Conservation (phyloP, 1,140 invertebrate genomes). For the Phortica variegata region DNA sequence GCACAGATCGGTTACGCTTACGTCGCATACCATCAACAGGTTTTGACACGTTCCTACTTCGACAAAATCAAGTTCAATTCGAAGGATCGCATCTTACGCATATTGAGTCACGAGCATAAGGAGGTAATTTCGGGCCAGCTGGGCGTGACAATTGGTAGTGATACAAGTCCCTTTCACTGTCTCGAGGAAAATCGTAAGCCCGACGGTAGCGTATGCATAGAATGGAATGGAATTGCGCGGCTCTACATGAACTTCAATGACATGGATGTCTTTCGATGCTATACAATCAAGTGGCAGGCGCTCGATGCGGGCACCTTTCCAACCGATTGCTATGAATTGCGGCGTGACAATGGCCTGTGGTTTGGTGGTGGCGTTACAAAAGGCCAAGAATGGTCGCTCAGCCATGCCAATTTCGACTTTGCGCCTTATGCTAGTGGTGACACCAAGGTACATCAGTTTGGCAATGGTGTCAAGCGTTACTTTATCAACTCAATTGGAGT, state of each 20-base stretch:
- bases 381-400: constrained; percentile 77
- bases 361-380: constrained; percentile 79
- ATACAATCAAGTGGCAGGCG: constrained; percentile 80
- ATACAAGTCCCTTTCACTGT: constrained; percentile 70
- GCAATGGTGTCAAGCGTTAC: constrained; percentile 77
- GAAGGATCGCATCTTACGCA: constrained; percentile 71
- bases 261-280: constrained; percentile 68
- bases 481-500: constrained; percentile 84
- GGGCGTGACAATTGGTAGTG: constrained; percentile 61
- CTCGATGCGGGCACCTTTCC: constrained; percentile 65
- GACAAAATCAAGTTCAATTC: constrained; percentile 81
- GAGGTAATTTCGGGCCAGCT: constrained; percentile 73
- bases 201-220: constrained; percentile 70
- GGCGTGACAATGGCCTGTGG: constrained; percentile 68
- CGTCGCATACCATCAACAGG: constrained; percentile 78
- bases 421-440: constrained; percentile 82
- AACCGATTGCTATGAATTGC: constrained; percentile 81
- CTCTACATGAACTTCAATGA: constrained; percentile 68
- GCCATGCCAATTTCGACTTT: constrained; percentile 69
- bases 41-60: constrained; percentile 78
- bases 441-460: constrained; percentile 74
- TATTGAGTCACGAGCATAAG: constrained; percentile 69
- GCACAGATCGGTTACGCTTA: constrained; percentile 73
- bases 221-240: constrained; percentile 75
- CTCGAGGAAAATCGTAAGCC: constrained; percentile 63